Base-by-base conservation (phyloP, 2,113 vertebrate genomes). In the Pterocles burchelli region DNA sequence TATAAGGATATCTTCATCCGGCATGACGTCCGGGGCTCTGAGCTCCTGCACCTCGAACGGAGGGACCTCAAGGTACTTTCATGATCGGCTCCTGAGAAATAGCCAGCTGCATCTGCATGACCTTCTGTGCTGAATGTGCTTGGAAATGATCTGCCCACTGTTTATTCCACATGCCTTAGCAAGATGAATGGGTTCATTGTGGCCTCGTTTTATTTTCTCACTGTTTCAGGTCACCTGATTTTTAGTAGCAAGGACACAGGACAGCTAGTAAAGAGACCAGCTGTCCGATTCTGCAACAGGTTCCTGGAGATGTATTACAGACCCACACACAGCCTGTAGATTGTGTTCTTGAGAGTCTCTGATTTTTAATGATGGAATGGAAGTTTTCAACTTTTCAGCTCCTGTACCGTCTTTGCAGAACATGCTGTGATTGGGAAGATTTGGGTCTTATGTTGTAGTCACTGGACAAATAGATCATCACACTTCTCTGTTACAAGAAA, bases 1-100 rank as follows among this genome's bases (percentile, higher is more conserved):
- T 99, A 99, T 97, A 99, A 99, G 97, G 99, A 99, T 97, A 99
- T 98, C 98, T 99, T 99, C 97, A 99, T 97, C 45, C 97, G 99
- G n/a, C 99, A 99, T 51, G 99, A 99, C 83, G 98, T 99, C 97
- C 98, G 99, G 74, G 99, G 99, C 84, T 98, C 99, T 25, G 99
- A 99, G 98, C 98, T 99, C 90, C 98, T 99, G 95, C 99, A 99
- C 93, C 99, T 99, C 97, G 99, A 99, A 98, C 99, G 99, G 96
- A 98, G 99, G 95, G 99, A 99, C 98, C 99, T 99, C 96, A 99
- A 99, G 99, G 99, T 99, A 99, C 95, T 86, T 51, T 45, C 65
- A 33, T 63, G 81, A 85, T 55, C 1, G 4, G 91, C 87, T 95
- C 92, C 59, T 81, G 91, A 96, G 89, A 93, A 96, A 84, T 70